Evolutionary conservation across 2,113 vertebrate species (phyloP).

Genomic region (Anarhynchus alexandrinus): DNA sequence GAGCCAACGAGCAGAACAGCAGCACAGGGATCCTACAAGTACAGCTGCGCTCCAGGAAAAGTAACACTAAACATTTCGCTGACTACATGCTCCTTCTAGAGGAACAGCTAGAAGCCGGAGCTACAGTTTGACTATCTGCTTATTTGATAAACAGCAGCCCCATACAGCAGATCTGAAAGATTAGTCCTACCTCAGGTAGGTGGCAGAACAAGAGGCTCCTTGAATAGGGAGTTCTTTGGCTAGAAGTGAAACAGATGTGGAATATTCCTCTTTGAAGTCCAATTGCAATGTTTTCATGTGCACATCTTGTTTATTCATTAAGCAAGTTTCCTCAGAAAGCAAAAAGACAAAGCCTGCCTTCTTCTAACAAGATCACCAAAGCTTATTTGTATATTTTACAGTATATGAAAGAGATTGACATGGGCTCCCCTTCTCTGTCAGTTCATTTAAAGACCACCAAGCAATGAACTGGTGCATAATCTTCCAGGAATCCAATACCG

Average conservation of each 20-base stretch:
- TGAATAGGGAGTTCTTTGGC: conserved; percentile 42
- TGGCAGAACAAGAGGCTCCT: conserved; percentile 44
- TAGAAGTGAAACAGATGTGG: conserved; percentile 51
- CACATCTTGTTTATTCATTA: neutral
- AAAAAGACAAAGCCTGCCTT: neutral
- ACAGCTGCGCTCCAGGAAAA: neutral
- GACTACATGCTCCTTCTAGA: conserved; percentile 33
- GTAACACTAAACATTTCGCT: neutral
- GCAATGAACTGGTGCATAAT: neutral
- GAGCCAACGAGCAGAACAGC: neutral
- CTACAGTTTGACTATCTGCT: conserved; percentile 22
- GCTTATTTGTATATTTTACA: neutral
- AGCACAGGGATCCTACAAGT: conserved; percentile 8
- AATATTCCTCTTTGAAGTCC: conserved; percentile 19
- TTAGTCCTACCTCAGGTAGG: conserved; percentile 41
- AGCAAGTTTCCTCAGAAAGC: neutral
- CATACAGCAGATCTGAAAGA: neutral
- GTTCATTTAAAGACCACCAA: neutral
- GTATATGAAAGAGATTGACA: neutral
- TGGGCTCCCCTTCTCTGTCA: neutral
- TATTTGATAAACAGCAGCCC: neutral
- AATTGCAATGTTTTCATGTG: neutral
- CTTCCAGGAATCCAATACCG: neutral
- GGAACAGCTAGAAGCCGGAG: conserved; percentile 33
- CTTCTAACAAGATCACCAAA: neutral